Evolutionary conservation across 2,888 invertebrate genomes (phyloP), one percentile per base, ranked within the genome.

Genomic region (Linyphia triangularis): DNA sequence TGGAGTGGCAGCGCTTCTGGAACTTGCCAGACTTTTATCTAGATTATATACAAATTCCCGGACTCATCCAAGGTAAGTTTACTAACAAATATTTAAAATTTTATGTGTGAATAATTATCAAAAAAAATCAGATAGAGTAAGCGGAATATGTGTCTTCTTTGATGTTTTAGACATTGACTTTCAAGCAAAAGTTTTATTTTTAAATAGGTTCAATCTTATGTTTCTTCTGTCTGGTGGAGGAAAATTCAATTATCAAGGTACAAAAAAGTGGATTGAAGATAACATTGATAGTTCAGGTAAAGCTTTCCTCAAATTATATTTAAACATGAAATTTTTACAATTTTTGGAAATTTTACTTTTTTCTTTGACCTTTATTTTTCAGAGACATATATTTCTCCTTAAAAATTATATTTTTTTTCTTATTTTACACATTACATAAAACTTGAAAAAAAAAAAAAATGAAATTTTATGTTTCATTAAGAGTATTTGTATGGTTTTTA

Each of bases 241-340:
- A 3, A 96, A 97, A 92, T 94, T 96, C 57, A 99, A 99, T 94
- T 99, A 97, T 92, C 97, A 97, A 93, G 98, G 99, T 0, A 96
- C 97, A 61, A 98, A 98, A 93, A 97, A 97, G 92, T 99, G 98
- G 97, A 94, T 99, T 16, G 98, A 98, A 92, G 97, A 98, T 92
- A 97, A 97, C 92, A 92, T 97, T 89, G 99, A 99, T 92, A 95
- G 95, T 96, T 90, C 96, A 96, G 94, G 97, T 97, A 91, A 59
- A 1, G 13, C 33, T 33, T 67, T 63, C 16, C 24, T 28, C 16
- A n/a, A n/a, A 7, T 1, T 26, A 9, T 33, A 9, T 82, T 33
- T 40, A 28, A 65, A 9, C 30, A 16, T 65, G 13, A 16, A 3
- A n/a, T 75, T 77, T 77, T 59, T 33, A 1, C 40, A 51, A n/a